Base-by-base conservation (phyloP, 2,797 vertebrate genomes). In the Chaunax sp. region DNA sequence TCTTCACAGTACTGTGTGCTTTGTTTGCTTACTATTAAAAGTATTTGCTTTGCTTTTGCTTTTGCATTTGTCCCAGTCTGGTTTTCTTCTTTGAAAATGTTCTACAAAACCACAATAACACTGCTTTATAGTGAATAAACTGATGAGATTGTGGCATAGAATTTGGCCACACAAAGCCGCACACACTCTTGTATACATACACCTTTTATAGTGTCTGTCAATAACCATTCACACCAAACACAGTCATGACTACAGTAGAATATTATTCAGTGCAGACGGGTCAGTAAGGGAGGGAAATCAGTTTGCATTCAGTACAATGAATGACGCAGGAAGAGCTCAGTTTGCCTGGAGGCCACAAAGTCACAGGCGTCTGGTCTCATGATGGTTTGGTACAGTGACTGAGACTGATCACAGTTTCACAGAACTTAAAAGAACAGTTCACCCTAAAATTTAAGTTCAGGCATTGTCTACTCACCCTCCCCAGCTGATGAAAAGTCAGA, bases 21-120 rank as follows among this genome's bases (percentile, higher is more conserved):
- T n/a, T 23, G 23, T 25, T 35, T 52, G 26, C 19, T 22, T 43
- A 41, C 15, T 10, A 25, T 49, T 51, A 60, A 72, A 54, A 50
- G 15, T 6, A 18, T 38, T 6, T 43, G 43, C 54, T 41, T 37
- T 44, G 16, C 2, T 66, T n/a, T 41, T 64, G 44, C 46, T 11
- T 6, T 23, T 28, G 23, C n/a, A n/a, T 58, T 66, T 57, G 44
- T 67, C 58, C 28, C 23, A 18, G 59, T 41, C 44, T 23, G 23
- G 25, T 69, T 38, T 54, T 75, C 5, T 28, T 33, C 20, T n/a
- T 20, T 59, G 5, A 43, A 49, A 62, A 65, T 14, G 57, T 22
- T 63, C 52, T 7, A n/a, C 40, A 40, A 40, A 65, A 53, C 56
- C 18, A 47, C 44, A 41, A 30, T 53, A 64, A 46, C 57, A 33